Percentiles rank a stretch among this genome's conserved stretches.
These are phyloP conservation scores for Podocnemis expansa DNA, from an alignment of 2,113 vertebrate species.

Conservation along the genomic window DNA sequence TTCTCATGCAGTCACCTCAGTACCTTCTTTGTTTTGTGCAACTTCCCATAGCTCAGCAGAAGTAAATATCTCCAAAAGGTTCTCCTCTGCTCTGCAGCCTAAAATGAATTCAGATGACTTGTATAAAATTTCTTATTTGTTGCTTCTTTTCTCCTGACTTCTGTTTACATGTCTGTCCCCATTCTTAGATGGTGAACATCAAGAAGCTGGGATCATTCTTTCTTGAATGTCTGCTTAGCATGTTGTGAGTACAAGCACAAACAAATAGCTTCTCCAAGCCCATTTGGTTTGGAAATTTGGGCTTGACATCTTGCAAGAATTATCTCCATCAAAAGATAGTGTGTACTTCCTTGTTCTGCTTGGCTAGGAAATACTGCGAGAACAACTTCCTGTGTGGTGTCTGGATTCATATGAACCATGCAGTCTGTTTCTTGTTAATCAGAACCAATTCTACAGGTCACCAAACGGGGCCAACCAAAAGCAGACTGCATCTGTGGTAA, in stretches of 20 bases:
- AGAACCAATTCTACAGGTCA: neutral
- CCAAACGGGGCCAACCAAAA: neutral
- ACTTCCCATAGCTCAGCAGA: neutral
- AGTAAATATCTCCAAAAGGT: neutral
- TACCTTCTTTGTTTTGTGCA: neutral
- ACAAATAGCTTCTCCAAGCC: rapidly evolving
- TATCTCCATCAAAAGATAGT: neutral
- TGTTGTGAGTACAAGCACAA: rapidly evolving
- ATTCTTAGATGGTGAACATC: neutral
- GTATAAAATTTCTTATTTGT: neutral
- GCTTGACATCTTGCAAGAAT: neutral
- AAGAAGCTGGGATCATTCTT: neutral
- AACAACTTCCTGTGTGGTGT: conserved; percentile 7
- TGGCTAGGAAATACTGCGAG: conserved; percentile 40
- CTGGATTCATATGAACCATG: rapidly evolving
- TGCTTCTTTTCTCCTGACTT: neutral
- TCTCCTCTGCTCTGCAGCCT: neutral
- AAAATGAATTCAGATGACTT: neutral
- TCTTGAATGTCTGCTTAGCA: neutral
- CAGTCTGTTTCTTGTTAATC: neutral
- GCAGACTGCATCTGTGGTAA: neutral
- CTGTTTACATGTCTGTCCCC: neutral
- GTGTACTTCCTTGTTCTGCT: neutral
- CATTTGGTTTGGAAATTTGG: rapidly evolving
- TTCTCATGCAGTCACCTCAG: neutral